Evolutionary conservation across 2,888 invertebrate species (phyloP).

Genomic region (Sycophila texana): DNA sequence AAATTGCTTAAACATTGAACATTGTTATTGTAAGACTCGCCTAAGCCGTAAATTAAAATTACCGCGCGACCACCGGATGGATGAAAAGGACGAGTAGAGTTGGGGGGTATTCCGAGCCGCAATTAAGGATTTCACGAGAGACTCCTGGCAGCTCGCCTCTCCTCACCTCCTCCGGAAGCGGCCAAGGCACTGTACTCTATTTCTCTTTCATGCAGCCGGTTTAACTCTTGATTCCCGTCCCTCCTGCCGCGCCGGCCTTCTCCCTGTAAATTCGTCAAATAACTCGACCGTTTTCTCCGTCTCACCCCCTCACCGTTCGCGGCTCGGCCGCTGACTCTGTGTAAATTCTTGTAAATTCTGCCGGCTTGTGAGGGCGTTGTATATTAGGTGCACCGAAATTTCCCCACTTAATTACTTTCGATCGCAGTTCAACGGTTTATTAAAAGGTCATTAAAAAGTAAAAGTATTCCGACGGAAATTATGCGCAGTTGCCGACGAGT

Average conservation of each 20-base stretch:
- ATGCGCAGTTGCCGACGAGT: background rate
- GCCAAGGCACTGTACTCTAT: constrained; percentile 2
- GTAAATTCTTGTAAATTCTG: constrained; percentile 8
- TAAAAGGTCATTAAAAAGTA: constrained; percentile 9
- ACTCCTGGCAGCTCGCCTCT: background rate
- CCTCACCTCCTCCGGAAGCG: background rate
- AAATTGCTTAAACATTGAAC: too few relatives aligned
- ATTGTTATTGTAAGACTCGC: constrained; percentile 16
- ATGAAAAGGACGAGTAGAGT: background rate
- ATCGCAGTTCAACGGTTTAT: constrained; percentile 14
- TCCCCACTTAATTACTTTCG: background rate
- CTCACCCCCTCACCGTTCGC: background rate
- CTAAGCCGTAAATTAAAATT: constrained; percentile 1
- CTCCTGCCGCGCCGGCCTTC: background rate
- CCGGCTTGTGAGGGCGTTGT: background rate
- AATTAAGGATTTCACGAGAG: constrained; percentile 27
- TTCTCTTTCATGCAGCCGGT: constrained; percentile 19
- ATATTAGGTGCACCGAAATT: background rate
- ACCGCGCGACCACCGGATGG: background rate
- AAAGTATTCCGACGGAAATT: background rate
- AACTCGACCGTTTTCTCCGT: constrained; percentile 23
- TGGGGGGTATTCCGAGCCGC: constrained; percentile 1
- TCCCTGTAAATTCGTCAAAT: constrained; percentile 33
- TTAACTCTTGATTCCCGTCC: constrained; percentile 10
- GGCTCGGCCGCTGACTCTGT: background rate